Base-by-base conservation (phyloP, 2,113 vertebrate species). In the Camelus dromedarius region DNA sequence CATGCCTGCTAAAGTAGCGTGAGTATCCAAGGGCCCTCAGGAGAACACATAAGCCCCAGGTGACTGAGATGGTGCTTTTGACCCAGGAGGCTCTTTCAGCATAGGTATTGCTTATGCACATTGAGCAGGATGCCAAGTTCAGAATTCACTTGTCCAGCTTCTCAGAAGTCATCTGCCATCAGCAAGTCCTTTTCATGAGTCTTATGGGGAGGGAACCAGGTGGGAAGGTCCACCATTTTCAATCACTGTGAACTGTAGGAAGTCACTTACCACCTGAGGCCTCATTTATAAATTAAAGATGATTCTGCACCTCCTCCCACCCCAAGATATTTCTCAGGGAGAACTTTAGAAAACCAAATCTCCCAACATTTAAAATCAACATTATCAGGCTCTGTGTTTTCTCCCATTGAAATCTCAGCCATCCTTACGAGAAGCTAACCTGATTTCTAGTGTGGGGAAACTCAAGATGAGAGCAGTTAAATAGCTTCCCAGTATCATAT, bases 1-100 rank as follows among this genome's bases (percentile, higher is more conserved):
- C 97, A 99, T 99, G 98, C 99, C 99, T 70, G 99, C 99, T 42
- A 99, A 99, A 99, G 98, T 99, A 95, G 99, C 99, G 99, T 99
- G 99, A 99, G 99, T 99, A 97, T 66, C 89, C 56, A 82, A 0
- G 0, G 26, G 62, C 38, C 90, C 38, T 80, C 50, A 87, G 60
- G 73, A 14, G 77, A 69, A 62, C 3, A 5, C 7, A 8, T 46
- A 24, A 66, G 50, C 2, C 18, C 22, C 20, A 50, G 16, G 24
- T 54, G 38, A 46, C 20, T 38, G 64, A 79, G 28, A 48, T n/a
- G 28, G 16, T 6, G 5, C n/a, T 67, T 76, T 66, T 50, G 6
- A 79, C 15, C 50, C 50, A 28, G 6, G 24, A 38, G 9, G 3
- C 14, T 48, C 35, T 85, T 60, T 62, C 79, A 20, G 9, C 12